Evolutionary conservation across 2,113 vertebrate genomes (phyloP), one percentile per base, ranked within the genome.

Genomic region (Mystacornis crossleyi): DNA sequence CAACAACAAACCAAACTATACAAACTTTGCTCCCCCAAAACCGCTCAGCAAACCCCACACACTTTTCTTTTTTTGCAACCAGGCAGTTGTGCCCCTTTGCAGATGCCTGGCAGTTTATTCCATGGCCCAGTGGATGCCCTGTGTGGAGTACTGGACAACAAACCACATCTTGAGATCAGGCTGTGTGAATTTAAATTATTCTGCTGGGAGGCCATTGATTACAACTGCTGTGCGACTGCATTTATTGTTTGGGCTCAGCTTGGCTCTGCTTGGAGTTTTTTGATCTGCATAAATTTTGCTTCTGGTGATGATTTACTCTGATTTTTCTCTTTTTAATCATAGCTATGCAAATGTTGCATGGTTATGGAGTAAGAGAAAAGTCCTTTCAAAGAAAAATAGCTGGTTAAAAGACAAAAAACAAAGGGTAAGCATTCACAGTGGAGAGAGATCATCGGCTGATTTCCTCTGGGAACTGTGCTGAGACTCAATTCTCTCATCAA

Each of bases 321-420:
- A 67, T 79, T 94, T 96, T 85, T 75, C 40, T 47, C 58, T 40
- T 92, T 93, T 86, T 72, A 86, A 88, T 86, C 40, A 25, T 40
- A 75, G 48, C 61, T 86, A 10, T 60, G 61, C 43, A 86, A 87
- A 90, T 5, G 3, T 24, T 71, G 34, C 61, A 57, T 31, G n/a
- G 31, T 33, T 73, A n/a, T 13, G 11, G 19, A 92, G 25, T 48
- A 65, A 42, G 18, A 23, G 16, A 66, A 53, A 51, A 61, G 28
- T 66, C 36, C 18, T 88, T 66, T 78, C 51, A 88, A 81, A 47
- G 79, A 78, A 85, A 70, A 92, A 48, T 29, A 85, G 87, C 21
- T 50, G 7, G 9, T 66, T 61, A 74, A 82, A 95, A 92, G 79
- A 62, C 55, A 53, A 57, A 89, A 86, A 79, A 5, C 14, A 66